Conservation (phyloP, 2,888 invertebrate genomes). For the Hydraecia micacea region DNA sequence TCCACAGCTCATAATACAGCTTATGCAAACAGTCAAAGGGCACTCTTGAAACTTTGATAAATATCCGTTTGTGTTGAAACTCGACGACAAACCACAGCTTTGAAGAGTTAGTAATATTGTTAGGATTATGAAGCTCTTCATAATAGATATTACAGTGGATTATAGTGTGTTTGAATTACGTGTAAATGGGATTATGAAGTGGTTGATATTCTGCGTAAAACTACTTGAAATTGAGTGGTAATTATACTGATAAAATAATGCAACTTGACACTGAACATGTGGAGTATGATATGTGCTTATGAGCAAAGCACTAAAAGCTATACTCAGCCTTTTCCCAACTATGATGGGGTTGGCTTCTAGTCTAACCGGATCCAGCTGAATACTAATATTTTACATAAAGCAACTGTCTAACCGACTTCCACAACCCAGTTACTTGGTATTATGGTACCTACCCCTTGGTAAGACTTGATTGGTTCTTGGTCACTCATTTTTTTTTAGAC, state of each 20-base stretch:
- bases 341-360: neutral
- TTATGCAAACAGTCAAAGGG: slow-evolving; percentile 5
- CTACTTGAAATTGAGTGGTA: slow-evolving; percentile 10
- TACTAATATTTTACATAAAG: neutral
- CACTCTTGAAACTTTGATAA: slow-evolving; percentile 20
- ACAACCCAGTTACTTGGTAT: neutral
- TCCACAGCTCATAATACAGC: neutral
- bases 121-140: neutral
- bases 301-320: neutral
- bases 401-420: neutral
- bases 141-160: neutral
- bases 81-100: slow-evolving; percentile 1
- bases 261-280: neutral
- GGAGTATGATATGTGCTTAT: neutral
- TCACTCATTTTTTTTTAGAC: neutral
- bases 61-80: slow-evolving; percentile 7
- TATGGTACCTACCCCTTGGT: neutral
- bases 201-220: slow-evolving; percentile 14
- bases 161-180: slow-evolving; percentile 10
- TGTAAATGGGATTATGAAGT: neutral
- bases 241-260: neutral
- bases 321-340: neutral
- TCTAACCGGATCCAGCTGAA: neutral
- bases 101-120: neutral
- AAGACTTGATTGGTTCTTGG: neutral